Evolutionary conservation across 2,797 vertebrate genomes (phyloP), one percentile per base, ranked within the genome.

Genomic region (Rhinogobio ventralis): DNA sequence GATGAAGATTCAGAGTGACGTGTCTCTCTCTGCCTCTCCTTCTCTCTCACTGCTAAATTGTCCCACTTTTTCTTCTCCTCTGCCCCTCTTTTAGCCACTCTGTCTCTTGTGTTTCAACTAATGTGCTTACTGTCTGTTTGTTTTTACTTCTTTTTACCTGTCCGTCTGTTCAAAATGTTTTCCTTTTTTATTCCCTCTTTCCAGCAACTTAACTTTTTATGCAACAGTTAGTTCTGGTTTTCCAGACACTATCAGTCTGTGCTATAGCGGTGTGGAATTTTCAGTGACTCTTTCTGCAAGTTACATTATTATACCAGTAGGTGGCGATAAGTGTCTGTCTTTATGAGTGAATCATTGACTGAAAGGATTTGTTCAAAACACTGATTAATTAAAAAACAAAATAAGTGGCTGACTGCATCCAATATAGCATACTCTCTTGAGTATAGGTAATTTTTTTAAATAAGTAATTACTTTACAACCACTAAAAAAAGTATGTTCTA

Each of bases 1-100:
- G 93, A 94, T 81, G 87, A 74, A 92, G 89, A 95, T 93, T 88
- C 87, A 81, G 33, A 88, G 88, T 93, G 93, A 94, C 91, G 92
- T 89, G 85, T 89, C 88, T 88, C 84, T 87, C 87, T 87, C 86
- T 86, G 84, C 86, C 64, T 81, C 83, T 64, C 88, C 39, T 42
- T 69, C 80, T 57, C 53, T 87, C 57, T 81, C 53, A 51, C 45
- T 85, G n/a, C 30, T 74, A 36, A 68, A 33, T 39, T 62, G 68
- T 77, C 73, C 23, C 46, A 42, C 46, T 81, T 42, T 67, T 81
- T 87, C 17, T 30, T 42, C 46, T n/a, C 45, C 51, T 75, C 30
- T 82, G 19, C 64, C 62, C 60, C 46, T 60, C 55, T 67, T 55
- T 79, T 39, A 69, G 45, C 39, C 71, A 49, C 60, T 51, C 23